Percentiles rank a stretch among this genome's conserved stretches.
Conservation (phyloP, 37 sponge, comb jelly and placozoan genomes). For the Corticium candelabrum region DNA sequence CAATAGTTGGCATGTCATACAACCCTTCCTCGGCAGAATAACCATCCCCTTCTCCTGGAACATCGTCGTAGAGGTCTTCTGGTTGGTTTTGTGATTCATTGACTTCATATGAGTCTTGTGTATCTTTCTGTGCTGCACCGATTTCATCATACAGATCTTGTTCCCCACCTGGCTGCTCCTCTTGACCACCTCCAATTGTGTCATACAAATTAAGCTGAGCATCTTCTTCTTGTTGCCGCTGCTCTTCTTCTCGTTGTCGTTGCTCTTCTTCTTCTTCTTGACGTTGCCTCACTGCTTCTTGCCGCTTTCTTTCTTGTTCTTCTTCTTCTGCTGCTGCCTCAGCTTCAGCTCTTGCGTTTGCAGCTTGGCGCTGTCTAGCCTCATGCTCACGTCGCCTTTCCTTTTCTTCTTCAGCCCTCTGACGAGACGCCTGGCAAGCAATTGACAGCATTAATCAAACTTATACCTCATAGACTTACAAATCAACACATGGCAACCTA, state of each 20-base stretch:
- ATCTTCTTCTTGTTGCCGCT: not conserved
- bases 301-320: not conserved
- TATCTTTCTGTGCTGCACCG: not conserved
- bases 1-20: too few species aligned
- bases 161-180: not conserved
- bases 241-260: not conserved
- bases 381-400: constrained; percentile 23
- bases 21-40: not conserved
- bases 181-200: not conserved
- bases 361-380: constrained; percentile 11
- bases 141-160: not conserved
- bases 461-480: too few species aligned
- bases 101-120: not conserved
- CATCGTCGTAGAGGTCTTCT: not conserved
- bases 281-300: not conserved
- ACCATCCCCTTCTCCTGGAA: not conserved
- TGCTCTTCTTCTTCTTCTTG: constrained; percentile 5
- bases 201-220: not conserved
- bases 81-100: not conserved
- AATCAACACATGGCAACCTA: too few species aligned
- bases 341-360: not conserved
- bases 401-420: constrained; percentile 25
- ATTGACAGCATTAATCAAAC: too few species aligned
- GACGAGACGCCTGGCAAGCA: not conserved
- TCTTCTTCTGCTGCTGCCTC: too few species aligned